Percentiles rank a stretch among this genome's conserved stretches.
These are phyloP conservation scores for Ciconia nigra DNA, from an alignment of 2,797 vertebrate species.

Conservation along the genomic window DNA sequence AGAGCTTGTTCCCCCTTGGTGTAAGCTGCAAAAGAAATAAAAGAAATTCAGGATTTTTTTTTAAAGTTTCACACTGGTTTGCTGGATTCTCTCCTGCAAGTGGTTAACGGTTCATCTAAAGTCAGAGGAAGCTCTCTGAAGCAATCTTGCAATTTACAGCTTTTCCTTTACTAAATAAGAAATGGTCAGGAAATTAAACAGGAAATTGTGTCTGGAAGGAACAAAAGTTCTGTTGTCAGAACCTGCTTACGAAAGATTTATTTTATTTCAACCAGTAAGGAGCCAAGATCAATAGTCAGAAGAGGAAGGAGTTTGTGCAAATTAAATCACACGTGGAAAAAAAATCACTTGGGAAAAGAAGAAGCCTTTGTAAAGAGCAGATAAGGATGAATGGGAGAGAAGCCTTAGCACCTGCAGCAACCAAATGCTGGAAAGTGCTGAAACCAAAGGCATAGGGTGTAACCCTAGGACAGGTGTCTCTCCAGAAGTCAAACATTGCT, in stretches of 20 bases:
- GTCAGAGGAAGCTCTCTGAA: conserved; percentile 21
- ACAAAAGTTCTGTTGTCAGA: conserved; percentile 47
- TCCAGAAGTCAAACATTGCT: background rate
- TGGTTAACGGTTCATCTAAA: background rate
- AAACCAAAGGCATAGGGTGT: background rate
- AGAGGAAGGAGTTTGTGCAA: conserved; percentile 11
- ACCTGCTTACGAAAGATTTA: conserved; percentile 23
- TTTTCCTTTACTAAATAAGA: conserved; percentile 38
- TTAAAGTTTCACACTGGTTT: background rate
- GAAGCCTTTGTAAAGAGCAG: conserved; percentile 5
- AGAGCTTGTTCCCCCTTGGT: background rate
- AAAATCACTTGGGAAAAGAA: background rate
- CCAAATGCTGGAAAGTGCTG: background rate
- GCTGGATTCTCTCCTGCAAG: background rate
- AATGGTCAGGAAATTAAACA: conserved; percentile 59
- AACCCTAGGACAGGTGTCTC: background rate
- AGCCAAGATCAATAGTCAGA: conserved; percentile 38
- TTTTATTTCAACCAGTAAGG: conserved; percentile 37
- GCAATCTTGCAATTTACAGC: conserved; percentile 46
- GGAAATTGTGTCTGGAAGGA: conserved; percentile 64
- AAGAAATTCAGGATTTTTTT: background rate
- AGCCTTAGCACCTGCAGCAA: background rate
- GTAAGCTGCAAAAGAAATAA: background rate
- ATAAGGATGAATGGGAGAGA: background rate
- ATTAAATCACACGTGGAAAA: background rate